phyloP scores from a whole-genome alignment of 2,888 invertebrate species.

The Apocheima hispidaria region DNA sequence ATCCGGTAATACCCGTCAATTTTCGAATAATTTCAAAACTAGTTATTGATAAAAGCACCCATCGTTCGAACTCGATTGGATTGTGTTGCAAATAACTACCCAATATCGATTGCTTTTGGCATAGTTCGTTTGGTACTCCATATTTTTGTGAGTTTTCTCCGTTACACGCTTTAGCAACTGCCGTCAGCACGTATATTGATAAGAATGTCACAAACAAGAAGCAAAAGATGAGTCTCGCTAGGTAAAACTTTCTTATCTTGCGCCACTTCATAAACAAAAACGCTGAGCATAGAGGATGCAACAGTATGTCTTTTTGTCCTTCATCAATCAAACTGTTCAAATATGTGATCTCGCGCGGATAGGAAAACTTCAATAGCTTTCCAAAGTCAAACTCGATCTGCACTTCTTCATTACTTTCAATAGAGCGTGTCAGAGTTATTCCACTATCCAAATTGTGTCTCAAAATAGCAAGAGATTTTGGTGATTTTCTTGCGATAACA shows the following conservation, averaged over 20 bases:
- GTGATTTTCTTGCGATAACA: slow-evolving; percentile 94
- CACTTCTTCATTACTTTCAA: slow-evolving; percentile 92
- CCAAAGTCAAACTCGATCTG: slow-evolving; percentile 94
- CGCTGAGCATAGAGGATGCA: slow-evolving; percentile 95
- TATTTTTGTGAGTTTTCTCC: slow-evolving; percentile 79
- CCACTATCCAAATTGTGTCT: slow-evolving; percentile 92
- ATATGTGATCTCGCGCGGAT: slow-evolving; percentile 94
- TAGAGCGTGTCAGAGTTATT: slow-evolving; percentile 90
- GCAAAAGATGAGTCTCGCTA: slow-evolving; percentile 92
- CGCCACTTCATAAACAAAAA: slow-evolving; percentile 96
- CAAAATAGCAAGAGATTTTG: slow-evolving; percentile 92
- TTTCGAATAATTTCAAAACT: slow-evolving; percentile 92
- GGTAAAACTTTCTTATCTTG: slow-evolving; percentile 95
- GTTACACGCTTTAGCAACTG: slow-evolving; percentile 89
- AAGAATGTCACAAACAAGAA: slow-evolving; percentile 92
- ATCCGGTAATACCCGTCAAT: slow-evolving; percentile 92
- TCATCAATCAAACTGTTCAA: slow-evolving; percentile 94
- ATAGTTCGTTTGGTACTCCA: slow-evolving; percentile 89
- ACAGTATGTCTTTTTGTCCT: slow-evolving; percentile 94
- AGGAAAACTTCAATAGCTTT: slow-evolving; percentile 92
- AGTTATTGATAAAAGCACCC: slow-evolving; percentile 91
- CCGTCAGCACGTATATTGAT: slow-evolving; percentile 92
- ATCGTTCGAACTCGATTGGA: slow-evolving; percentile 93
- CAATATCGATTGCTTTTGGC: slow-evolving; percentile 90
- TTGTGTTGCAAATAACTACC: slow-evolving; percentile 90